Evolutionary conservation across 1,140 invertebrate genomes (phyloP), one percentile per base, ranked within the genome.

Genomic region (Pseudomyrmex pallidus): DNA sequence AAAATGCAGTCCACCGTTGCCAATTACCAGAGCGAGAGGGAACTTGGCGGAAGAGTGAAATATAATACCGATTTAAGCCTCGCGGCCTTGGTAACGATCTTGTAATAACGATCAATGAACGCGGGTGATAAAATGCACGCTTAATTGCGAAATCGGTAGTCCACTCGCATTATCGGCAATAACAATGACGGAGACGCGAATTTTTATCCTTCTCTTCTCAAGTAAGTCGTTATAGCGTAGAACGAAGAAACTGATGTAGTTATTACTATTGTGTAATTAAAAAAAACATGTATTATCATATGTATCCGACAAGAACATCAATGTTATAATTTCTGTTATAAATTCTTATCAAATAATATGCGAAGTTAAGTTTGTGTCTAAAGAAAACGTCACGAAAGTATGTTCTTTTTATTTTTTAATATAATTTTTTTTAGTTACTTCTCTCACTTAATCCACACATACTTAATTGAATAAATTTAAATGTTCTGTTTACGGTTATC

Each of bases 51-150:
- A 87, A 87, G 83, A 74, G 74, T 87, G 82, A 87, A 87, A 87
- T 87, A 87, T 87, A 84, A 87, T 78, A 87, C 56, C 67, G 85
- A 87, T 77, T 74, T 72, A 63, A 68, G 67, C 46, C 73, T 35
- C 68, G 68, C 73, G 85, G 86, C 86, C 86, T 87, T 87, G 86
- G 85, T 59, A 68, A 78, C 70, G 82, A 84, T 84, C 86, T 84
- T 66, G 67, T 73, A 87, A 84, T 78, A 78, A 84, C 73, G 67
- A 87, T 87, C 85, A 84, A 87, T 87, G 82, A 67, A 68, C 48
- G 57, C 57, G 63, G 15, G 22, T 59, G 78, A 86, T 83, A 76
- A 87, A 83, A 87, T 54, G 68, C 57, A 52, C 57, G 44, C n/a
- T 59, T 70, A 86, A 86, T 86, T 85, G 59, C 44, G 56, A 82